Evolutionary conservation across 2,888 invertebrate genomes (phyloP), one percentile per base, ranked within the genome.

Genomic region (Drosophila subquinaria): DNA sequence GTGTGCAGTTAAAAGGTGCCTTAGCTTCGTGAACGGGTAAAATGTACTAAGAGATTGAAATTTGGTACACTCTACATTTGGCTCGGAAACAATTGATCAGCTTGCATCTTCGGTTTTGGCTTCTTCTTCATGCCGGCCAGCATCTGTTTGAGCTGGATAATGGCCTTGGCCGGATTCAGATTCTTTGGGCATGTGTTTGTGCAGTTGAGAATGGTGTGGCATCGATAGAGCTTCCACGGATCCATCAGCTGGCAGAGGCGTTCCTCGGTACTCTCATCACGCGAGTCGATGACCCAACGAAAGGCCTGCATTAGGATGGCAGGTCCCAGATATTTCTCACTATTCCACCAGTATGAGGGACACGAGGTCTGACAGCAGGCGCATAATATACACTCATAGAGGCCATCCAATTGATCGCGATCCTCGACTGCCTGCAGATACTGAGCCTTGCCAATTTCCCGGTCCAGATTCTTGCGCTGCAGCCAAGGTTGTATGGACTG

Each of bases 311-410:
- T 97, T 9, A 99, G 95, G 8, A 98, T 98, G n/a, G 99, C 99
- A 0, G 99, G 99, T 0, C 99, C 99, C 56, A 99, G 95, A 92
- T 98, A 99, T 91, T 98, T 98, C 92, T 98, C 97, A 8, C 97
- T 97, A 89, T 99, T 99, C 99, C 99, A 99, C 99, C 99, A 99
- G 93, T 99, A 99, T 3, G 98, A 97, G 0, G 99, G 99, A 81
- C 99, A 99, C 20, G 98, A 96, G 0, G 98, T 98, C 20, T 97
- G 97, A 91, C 99, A 99, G 93, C 99, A 99, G 47, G 98, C 98
- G 91, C 99, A 99, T 56, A 99, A 94, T 79, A 99, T 99, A 92
- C 99, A 99, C 93, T 99, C 99, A 90, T 98, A 98, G 17, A 99
- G 94, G 45, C 98, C 99, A 93, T 99, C 98, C 88, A 99, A 94